Evolutionary conservation across 2,797 vertebrate species (phyloP).

Genomic region (Chelonia mydas): DNA sequence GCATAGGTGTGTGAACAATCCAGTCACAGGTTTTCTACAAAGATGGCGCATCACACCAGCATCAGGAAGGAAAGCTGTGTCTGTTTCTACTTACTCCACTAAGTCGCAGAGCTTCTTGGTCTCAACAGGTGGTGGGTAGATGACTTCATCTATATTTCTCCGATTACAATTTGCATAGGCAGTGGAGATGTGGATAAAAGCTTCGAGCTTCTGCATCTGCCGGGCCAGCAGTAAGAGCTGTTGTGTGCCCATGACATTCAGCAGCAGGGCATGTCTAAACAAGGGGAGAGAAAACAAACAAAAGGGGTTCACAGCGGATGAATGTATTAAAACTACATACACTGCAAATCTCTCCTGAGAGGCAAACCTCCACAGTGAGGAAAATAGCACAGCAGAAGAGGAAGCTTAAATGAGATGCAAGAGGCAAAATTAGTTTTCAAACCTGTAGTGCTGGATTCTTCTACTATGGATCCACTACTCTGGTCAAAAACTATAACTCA

Average conservation of each 20-base stretch:
- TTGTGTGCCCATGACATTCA: conserved; percentile 93
- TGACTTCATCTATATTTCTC: conserved; percentile 92
- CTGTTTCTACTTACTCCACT: conserved; percentile 88
- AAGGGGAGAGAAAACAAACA: not conserved
- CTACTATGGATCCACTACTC: not conserved
- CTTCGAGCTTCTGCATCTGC: conserved; percentile 92
- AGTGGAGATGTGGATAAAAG: conserved; percentile 95
- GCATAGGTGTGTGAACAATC: not conserved
- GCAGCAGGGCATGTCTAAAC: conserved; percentile 89
- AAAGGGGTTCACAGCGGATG: not conserved
- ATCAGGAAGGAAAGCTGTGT: not conserved
- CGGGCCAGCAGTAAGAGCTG: conserved; percentile 90
- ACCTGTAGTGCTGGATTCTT: not conserved
- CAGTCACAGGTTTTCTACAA: not conserved
- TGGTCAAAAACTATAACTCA: not conserved
- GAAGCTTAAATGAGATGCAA: not conserved
- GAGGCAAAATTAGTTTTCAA: not conserved
- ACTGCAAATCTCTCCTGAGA: not conserved
- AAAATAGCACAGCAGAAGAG: not conserved
- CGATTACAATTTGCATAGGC: conserved; percentile 95
- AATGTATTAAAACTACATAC: not conserved
- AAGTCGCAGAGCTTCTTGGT: conserved; percentile 94
- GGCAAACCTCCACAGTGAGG: not conserved
- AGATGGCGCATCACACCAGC: accelerated
- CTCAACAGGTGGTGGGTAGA: conserved; percentile 93